phyloP scores from a whole-genome alignment of 1,140 invertebrate species.

The Dinothrombium tinctorium region DNA sequence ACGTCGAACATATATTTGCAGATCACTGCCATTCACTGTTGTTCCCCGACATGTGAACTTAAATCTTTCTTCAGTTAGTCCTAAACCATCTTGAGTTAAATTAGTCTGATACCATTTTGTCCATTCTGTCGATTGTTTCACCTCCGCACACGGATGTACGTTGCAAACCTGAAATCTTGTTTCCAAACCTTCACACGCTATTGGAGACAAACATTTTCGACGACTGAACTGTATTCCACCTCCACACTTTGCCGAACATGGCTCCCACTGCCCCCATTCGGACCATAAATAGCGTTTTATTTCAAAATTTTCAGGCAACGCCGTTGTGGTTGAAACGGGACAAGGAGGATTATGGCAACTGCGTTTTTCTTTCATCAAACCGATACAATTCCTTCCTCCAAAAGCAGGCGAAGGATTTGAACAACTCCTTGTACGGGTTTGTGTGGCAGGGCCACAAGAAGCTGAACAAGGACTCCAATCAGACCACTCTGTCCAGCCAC shows the following conservation, averaged over 20 bases:
- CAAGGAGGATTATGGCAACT: conserved; percentile 17
- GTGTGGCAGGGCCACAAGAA: conserved; percentile 36
- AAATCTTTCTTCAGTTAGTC: not conserved
- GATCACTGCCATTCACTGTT: not conserved
- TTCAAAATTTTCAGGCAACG: not conserved
- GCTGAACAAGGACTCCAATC: conserved; percentile 23
- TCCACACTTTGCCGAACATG: conserved; percentile 58
- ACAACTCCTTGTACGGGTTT: conserved; percentile 20
- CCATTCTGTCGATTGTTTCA: not conserved
- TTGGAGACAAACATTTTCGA: conserved; percentile 49
- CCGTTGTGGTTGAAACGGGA: conserved; percentile 3
- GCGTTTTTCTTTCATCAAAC: conserved; percentile 32
- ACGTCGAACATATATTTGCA: not conserved
- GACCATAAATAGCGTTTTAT: conserved; percentile 37
- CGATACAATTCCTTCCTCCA: conserved; percentile 21
- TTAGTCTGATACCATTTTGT: not conserved
- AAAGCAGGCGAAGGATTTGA: conserved; percentile 21
- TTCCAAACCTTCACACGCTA: not conserved
- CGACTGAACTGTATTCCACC: conserved; percentile 51
- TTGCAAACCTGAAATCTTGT: not conserved
- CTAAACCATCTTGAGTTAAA: not conserved
- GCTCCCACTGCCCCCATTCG: conserved; percentile 40
- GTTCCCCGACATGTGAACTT: not conserved
- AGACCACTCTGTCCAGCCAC: conserved; percentile 25
- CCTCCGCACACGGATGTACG: not conserved